Base-by-base conservation (phyloP, 2,888 invertebrate genomes). In the Eremobia ochroleuca region DNA sequence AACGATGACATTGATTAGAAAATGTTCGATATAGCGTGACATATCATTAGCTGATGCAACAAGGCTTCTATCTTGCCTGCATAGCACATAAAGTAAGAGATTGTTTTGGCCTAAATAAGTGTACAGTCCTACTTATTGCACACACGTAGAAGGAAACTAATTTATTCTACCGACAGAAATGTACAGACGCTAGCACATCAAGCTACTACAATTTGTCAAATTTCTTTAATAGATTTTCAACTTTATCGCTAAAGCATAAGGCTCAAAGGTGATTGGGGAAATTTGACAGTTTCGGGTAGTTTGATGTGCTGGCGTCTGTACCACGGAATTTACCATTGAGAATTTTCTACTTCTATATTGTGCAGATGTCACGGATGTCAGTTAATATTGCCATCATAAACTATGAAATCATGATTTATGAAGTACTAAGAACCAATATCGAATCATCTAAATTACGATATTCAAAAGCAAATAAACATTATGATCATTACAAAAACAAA, bases 401-500 rank as follows among this genome's bases (percentile, higher is more conserved):
- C 9, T 15, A 25, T 28, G 0, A 46, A 75, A 58, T 61, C 59
- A 55, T 18, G 4, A 18, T 25, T 28, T n/a, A n/a, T n/a, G n/a
- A 40, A 8, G 6, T 6, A 28, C 1, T 15, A 1, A 25, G 8
- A 9, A 11, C 6, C 15, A 34, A 43, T 65, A 6, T 21, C 21
- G 6, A 64, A 58, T 49, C 25, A 58, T 61, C 55, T 31, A 8
- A 25, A 49, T 34, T 8, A 18, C 31, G 40, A 75, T 49, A 71
- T 15, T 72, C 52, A 77, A 78, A 72, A 52, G 31, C 37, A 67
- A 31, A 31, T 31, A 74, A 65, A 65, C 31, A 82, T 79, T 76
- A 84, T 80, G 73, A 76, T 59, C 75, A 78, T 78, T 87, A 82
- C 85, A 90, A 83, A 90, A 92, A 92, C 91, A 91, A 91, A 87